phyloP scores from a whole-genome alignment of 1,140 invertebrate genomes.

The Scaptodrosophila lebanonensis region DNA sequence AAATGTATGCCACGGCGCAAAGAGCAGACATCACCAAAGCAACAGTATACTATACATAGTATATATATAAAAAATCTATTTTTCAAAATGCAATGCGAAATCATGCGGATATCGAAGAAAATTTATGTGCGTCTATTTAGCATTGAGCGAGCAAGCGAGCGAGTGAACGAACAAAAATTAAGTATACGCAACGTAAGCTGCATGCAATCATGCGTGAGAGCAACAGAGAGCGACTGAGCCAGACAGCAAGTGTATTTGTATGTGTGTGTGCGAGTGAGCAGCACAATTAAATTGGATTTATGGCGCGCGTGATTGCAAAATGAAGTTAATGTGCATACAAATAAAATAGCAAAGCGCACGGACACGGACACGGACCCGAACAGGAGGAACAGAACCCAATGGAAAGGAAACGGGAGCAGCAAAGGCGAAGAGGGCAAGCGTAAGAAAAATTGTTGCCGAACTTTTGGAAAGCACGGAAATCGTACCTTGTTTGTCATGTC shows the following conservation, averaged over 20 bases:
- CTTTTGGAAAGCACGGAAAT: constrained; percentile 45
- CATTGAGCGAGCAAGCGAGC: constrained; percentile 47
- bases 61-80: constrained; percentile 64
- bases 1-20: constrained; percentile 1
- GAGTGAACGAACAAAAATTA: constrained; percentile 67
- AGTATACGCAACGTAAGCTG: constrained; percentile 55
- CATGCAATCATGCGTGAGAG: constrained; percentile 34
- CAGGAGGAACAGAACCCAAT: background rate
- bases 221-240: constrained; percentile 8
- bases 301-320: constrained; percentile 69
- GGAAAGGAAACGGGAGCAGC: background rate
- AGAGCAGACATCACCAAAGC: constrained; percentile 3
- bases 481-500: constrained; percentile 74
- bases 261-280: constrained; percentile 28
- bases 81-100: constrained; percentile 64
- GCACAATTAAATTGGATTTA: constrained; percentile 73
- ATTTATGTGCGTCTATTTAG: constrained; percentile 73
- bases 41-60: too few relatives aligned
- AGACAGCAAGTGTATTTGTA: background rate
- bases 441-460: constrained; percentile 65
- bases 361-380: background rate
- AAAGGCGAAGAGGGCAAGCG: background rate
- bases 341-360: constrained; percentile 52
- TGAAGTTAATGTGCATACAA: constrained; percentile 70
- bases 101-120: constrained; percentile 53